Percentiles rank a stretch among this genome's conserved stretches.
Evolutionary conservation across 2,888 invertebrate genomes (phyloP).

Genomic region (Osmoderma eremita): DNA sequence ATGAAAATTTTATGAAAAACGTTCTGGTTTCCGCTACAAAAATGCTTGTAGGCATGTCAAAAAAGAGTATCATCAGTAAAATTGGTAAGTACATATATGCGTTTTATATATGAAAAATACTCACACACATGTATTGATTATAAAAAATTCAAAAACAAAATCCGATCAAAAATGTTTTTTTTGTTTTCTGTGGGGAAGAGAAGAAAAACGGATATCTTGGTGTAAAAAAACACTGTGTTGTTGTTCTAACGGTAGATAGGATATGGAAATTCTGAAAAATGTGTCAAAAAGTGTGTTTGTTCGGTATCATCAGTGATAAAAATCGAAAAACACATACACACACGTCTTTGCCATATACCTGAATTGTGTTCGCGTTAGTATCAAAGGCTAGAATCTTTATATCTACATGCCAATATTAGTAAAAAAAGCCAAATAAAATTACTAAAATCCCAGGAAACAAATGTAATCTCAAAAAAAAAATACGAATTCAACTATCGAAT

Average conservation of each 20-base stretch:
- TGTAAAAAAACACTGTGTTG: constrained; percentile 42
- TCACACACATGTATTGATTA: constrained; percentile 78
- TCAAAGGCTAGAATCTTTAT: constrained; percentile 24
- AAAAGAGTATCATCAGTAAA: constrained; percentile 27
- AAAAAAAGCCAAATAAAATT: constrained; percentile 27
- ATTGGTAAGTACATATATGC: constrained; percentile 17
- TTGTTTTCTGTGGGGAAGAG: constrained; percentile 28
- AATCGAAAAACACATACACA: constrained; percentile 40
- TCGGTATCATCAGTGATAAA: constrained; percentile 31
- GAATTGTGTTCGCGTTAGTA: constrained; percentile 27
- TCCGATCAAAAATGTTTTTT: constrained; percentile 20
- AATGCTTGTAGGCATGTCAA: constrained; percentile 59
- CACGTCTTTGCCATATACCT: constrained; percentile 38
- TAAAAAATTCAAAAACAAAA: constrained; percentile 45
- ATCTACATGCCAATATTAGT: constrained; percentile 37
- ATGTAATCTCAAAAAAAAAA: not conserved
- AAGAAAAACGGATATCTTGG: constrained; percentile 48
- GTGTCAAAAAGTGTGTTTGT: constrained; percentile 47
- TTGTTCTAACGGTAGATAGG: constrained; percentile 41
- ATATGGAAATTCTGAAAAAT: constrained; percentile 50
- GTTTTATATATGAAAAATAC: constrained; percentile 58
- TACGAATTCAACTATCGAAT: not conserved
- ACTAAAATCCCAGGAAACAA: constrained; percentile 2
- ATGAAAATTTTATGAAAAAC: constrained; percentile 53
- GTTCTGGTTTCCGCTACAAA: constrained; percentile 63